Evolutionary conservation across 1,140 invertebrate genomes (phyloP), one percentile per base, ranked within the genome.

Genomic region (Drosophila sp.): DNA sequence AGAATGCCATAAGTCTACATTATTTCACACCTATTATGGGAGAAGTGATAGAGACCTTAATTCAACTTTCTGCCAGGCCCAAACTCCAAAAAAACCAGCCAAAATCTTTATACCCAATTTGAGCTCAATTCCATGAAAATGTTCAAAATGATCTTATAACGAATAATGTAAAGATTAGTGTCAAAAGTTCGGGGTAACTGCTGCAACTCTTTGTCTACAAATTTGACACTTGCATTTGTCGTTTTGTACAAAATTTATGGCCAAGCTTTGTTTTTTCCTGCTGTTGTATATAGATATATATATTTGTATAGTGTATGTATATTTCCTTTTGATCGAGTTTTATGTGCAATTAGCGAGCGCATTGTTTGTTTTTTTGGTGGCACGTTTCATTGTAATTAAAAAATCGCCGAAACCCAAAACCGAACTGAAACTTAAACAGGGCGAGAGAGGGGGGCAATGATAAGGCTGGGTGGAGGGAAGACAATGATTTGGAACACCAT

Each of bases 371-470:
- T 60, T 76, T 58, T 38, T 35, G 1, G 72, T 71, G 64, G 64
- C 76, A 78, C 76, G 72, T 78, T 78, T 78, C 64, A 35, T 64
- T 71, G 72, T 78, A 78, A 78, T 78, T 75, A 78, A 78, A 78
- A 73, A 72, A 71, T 70, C 47, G 56, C 33, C 60, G 61, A 58
- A 58, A 58, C 32, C 3, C 7, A 17, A 50, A 50, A 38, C 10
- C 35, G 30, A 38, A 50, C 44, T 23, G 27, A 50, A 50, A 50
- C 44, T 27, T 25, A 25, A 58, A 58, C 32, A 50, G 2, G 1
- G 25, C 7, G 23, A 27, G n/a, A 27, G 6, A 25, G 17, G 23
- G 44, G 25, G 6, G 25, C 44, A 10, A 7, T 27, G 44, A 50
- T 50, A 27, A 50, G 44, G 17, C 7, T 2, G 44, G 8, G 44